Percentiles rank a stretch among this genome's conserved stretches.
phyloP scores from a whole-genome alignment of 2,888 invertebrate genomes.

The Andrena chrysosceles region DNA sequence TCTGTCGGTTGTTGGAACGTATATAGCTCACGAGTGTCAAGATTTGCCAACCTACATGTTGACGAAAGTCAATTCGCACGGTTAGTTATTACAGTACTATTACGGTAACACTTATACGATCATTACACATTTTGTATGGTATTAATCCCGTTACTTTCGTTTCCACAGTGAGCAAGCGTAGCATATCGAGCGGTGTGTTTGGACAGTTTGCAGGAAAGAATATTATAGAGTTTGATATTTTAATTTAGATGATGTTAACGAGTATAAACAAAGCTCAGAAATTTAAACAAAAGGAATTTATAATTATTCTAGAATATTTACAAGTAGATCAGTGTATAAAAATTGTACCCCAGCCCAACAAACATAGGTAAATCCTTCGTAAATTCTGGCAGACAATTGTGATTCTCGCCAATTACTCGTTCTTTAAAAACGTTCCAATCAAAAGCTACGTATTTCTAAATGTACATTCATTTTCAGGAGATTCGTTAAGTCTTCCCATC shows the following conservation, averaged over 20 bases:
- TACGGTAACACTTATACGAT: neutral
- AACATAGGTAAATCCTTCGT: constrained; percentile 63
- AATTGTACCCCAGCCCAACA: constrained; percentile 59
- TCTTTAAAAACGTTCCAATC: neutral
- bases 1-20: constrained; percentile 88
- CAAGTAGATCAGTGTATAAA: constrained; percentile 71
- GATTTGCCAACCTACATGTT: constrained; percentile 91
- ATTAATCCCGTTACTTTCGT: constrained; percentile 11
- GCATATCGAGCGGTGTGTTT: constrained; percentile 87
- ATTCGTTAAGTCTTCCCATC: constrained; percentile 65
- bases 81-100: constrained; percentile 85
- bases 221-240: constrained; percentile 90
- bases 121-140: neutral
- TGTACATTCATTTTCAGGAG: constrained; percentile 52
- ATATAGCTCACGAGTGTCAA: constrained; percentile 90
- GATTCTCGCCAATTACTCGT: constrained; percentile 4
- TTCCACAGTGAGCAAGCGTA: constrained; percentile 80
- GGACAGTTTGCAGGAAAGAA: constrained; percentile 92
- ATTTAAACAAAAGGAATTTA: constrained; percentile 59
- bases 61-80: constrained; percentile 87
- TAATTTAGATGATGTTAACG: constrained; percentile 87
- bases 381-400: constrained; percentile 35
- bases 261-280: constrained; percentile 56
- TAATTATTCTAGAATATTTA: constrained; percentile 71
- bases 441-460: constrained; percentile 43